phyloP scores from a whole-genome alignment of 2,113 vertebrate genomes.

The Prionailurus bengalensis region DNA sequence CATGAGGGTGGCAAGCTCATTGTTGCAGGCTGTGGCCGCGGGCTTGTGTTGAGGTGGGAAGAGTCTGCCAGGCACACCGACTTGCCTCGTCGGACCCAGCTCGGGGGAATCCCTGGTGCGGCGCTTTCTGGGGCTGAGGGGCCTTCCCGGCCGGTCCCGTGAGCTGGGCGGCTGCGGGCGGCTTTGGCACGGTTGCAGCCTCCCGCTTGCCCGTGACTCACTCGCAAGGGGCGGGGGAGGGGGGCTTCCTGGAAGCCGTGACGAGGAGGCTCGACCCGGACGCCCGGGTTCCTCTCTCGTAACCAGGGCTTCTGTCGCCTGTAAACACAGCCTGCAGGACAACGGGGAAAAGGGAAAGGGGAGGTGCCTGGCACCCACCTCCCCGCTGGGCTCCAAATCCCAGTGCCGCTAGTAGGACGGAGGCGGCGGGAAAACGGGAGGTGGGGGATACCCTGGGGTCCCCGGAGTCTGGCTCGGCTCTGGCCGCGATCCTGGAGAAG shows the following conservation, averaged over 20 bases:
- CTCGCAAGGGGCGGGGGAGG: conserved; percentile 48
- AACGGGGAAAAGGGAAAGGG: background rate
- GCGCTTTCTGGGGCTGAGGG: conserved; percentile 63
- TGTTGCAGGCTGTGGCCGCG: background rate
- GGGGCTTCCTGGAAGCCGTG: conserved; percentile 83
- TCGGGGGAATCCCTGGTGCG: conserved; percentile 75
- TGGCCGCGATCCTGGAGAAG: background rate
- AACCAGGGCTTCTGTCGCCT: conserved; percentile 71
- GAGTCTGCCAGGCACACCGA: background rate
- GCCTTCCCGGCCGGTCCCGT: conserved; percentile 77
- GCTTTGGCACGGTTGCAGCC: conserved; percentile 77
- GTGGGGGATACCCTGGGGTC: background rate
- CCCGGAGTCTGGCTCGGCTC: background rate
- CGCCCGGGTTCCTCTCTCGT: conserved; percentile 78
- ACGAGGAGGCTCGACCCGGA: conserved; percentile 73
- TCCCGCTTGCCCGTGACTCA: conserved; percentile 79
- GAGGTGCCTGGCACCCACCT: background rate
- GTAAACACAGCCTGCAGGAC: conserved; percentile 78
- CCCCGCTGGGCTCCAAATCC: background rate
- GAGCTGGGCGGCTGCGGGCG: conserved; percentile 70
- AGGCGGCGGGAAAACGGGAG: background rate
- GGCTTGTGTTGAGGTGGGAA: background rate
- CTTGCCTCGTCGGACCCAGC: background rate
- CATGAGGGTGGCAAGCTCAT: conserved; percentile 21
- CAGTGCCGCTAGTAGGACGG: background rate